These are phyloP conservation scores for Malthinus flaveolus DNA, from an alignment of 2,888 invertebrate genomes.

Conservation along the genomic window DNA sequence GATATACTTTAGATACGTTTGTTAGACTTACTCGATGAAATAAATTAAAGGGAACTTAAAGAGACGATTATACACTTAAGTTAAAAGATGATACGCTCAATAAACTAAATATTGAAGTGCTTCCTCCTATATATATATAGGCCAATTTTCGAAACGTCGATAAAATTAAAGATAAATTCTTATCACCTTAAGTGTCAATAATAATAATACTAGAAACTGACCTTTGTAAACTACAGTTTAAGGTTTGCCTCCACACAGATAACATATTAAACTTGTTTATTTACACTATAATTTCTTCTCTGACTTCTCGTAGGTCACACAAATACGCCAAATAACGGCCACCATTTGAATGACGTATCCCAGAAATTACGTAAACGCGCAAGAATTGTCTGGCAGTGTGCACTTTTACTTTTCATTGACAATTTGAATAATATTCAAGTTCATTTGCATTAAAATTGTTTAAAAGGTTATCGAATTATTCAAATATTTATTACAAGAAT, in stretches of 20 bases:
- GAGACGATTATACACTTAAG: background rate
- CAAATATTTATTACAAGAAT: too few species aligned
- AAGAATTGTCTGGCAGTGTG: background rate
- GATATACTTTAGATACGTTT: too few species aligned
- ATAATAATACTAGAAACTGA: conserved; percentile 26
- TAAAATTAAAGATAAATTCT: conserved; percentile 7
- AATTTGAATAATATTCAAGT: background rate
- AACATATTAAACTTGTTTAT: conserved; percentile 25
- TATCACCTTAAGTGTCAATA: conserved; percentile 14
- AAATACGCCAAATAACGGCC: conserved; percentile 21
- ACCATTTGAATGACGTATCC: conserved; percentile 24
- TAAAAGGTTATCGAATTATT: too few species aligned
- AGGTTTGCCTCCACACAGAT: conserved; percentile 31
- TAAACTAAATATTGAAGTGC: background rate
- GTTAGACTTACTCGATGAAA: too few species aligned
- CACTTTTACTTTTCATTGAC: background rate
- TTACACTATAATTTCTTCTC: background rate
- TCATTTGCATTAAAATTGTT: background rate
- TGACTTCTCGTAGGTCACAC: conserved; percentile 12
- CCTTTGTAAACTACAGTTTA: conserved; percentile 34
- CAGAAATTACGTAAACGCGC: conserved; percentile 16
- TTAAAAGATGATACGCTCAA: background rate
- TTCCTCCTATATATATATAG: background rate
- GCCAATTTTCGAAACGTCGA: conserved; percentile 11
- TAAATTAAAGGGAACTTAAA: background rate